These are phyloP conservation scores for Oenanthe melanoleuca DNA, from an alignment of 2,113 vertebrate genomes.

Conservation along the genomic window DNA sequence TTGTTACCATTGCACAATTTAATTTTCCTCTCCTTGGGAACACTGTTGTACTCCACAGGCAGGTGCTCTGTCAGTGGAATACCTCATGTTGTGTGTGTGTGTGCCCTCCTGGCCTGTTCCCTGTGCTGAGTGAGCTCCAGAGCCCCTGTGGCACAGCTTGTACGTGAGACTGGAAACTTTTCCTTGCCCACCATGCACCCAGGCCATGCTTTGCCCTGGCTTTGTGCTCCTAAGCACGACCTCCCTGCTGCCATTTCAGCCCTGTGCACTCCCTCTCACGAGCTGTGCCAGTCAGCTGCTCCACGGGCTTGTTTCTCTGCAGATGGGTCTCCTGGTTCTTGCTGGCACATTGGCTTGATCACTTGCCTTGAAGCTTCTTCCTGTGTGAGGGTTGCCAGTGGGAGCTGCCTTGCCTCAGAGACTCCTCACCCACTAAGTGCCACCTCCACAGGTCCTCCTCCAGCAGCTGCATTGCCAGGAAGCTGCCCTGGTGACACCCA, in stretches of 20 bases:
- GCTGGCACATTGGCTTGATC: neutral
- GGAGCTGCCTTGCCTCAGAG: neutral
- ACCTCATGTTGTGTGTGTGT: neutral
- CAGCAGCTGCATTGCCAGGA: neutral
- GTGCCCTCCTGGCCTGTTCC: neutral
- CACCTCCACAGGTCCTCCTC: neutral
- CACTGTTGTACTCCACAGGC: neutral
- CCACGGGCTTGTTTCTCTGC: neutral
- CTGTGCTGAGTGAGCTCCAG: neutral
- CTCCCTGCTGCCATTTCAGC: neutral
- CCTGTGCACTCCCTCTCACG: neutral
- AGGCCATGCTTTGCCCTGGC: neutral
- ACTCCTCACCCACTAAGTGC: no score
- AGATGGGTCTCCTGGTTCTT: neutral
- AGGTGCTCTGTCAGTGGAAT: neutral
- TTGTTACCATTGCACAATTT: neutral
- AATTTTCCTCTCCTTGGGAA: neutral
- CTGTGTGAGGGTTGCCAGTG: neutral
- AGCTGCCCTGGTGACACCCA: neutral
- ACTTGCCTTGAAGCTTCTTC: neutral
- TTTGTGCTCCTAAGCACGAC: neutral
- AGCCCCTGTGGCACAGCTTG: neutral
- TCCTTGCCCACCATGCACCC: no score
- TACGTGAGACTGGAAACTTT: rapidly evolving
- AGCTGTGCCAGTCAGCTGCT: neutral